Evolutionary conservation across 1,140 invertebrate genomes (phyloP).

Genomic region (Drosophila elegans): DNA sequence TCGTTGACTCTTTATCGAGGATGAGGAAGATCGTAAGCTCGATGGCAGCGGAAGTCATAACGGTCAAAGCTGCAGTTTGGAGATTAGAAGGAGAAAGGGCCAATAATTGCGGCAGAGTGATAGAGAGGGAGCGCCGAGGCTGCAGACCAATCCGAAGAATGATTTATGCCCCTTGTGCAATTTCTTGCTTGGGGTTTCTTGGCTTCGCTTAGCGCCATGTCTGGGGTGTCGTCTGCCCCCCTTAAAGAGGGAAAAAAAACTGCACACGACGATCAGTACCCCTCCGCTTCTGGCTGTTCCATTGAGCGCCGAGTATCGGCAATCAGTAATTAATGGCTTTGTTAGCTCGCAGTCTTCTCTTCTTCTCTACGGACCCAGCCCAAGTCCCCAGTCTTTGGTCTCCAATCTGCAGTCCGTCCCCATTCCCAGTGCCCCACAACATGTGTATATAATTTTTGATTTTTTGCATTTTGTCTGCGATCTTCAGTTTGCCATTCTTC

Average conservation of each 20-base stretch:
- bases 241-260: conserved; percentile 1
- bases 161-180: conserved; percentile 58
- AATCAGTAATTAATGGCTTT: conserved; percentile 82
- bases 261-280: conserved; percentile 18
- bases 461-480: conserved; percentile 79
- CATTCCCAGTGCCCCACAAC: conserved; percentile 26
- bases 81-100: conserved; percentile 32
- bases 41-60: conserved; percentile 71
- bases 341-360: conserved; percentile 43
- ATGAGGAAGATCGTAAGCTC: conserved; percentile 29
- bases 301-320: conserved; percentile 72
- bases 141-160: conserved; percentile 40
- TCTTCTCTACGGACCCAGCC: not conserved
- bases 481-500: conserved; percentile 35
- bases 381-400: not conserved
- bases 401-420: not conserved
- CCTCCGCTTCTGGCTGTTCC: conserved; percentile 26
- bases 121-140: conserved; percentile 1
- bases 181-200: conserved; percentile 43
- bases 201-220: conserved; percentile 74
- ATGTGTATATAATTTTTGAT: conserved; percentile 69
- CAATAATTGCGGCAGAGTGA: not conserved
- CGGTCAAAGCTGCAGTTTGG: conserved; percentile 58
- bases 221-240: conserved; percentile 46
- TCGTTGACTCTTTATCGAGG: conserved; percentile 55